Percentiles rank a stretch among this genome's conserved stretches.
Evolutionary conservation across 2,888 invertebrate genomes (phyloP).

Genomic region (Cantharis lateralis): DNA sequence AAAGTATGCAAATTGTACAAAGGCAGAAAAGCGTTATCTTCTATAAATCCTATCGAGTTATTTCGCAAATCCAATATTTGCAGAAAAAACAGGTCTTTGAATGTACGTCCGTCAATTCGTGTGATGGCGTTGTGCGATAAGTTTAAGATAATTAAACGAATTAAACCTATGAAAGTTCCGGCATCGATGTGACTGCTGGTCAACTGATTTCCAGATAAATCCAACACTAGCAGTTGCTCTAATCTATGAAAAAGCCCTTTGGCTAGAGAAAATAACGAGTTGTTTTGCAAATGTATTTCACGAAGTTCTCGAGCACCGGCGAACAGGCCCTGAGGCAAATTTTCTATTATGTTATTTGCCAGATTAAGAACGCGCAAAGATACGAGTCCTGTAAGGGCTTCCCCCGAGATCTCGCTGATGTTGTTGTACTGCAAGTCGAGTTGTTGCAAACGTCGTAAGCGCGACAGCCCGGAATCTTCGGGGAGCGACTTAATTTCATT

Average conservation of each 20-base stretch:
- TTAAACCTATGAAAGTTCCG: slow-evolving; percentile 82
- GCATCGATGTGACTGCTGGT: slow-evolving; percentile 84
- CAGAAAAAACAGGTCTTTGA: slow-evolving; percentile 84
- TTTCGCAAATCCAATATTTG: slow-evolving; percentile 85
- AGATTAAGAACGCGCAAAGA: slow-evolving; percentile 82
- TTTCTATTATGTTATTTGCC: slow-evolving; percentile 82
- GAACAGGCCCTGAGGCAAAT: slow-evolving; percentile 81
- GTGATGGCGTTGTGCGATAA: slow-evolving; percentile 85
- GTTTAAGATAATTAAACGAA: slow-evolving; percentile 83
- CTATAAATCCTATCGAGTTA: slow-evolving; percentile 86
- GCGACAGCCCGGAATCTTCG: slow-evolving; percentile 73
- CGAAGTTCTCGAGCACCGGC: slow-evolving; percentile 79
- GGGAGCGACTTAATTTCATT: slow-evolving; percentile 77
- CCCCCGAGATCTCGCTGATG: slow-evolving; percentile 76
- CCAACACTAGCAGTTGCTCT: slow-evolving; percentile 82
- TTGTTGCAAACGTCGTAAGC: slow-evolving; percentile 77
- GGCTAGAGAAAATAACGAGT: slow-evolving; percentile 81
- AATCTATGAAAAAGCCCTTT: slow-evolving; percentile 82
- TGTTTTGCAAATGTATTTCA: slow-evolving; percentile 83
- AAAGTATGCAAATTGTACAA: slow-evolving; percentile 88
- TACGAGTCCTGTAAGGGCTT: slow-evolving; percentile 78
- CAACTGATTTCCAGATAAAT: slow-evolving; percentile 83
- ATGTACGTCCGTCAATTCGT: slow-evolving; percentile 80
- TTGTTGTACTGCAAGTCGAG: slow-evolving; percentile 83
- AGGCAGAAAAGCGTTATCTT: slow-evolving; percentile 85